These are phyloP conservation scores for Myzus persicae DNA, from an alignment of 1,140 invertebrate species.

Conservation along the genomic window DNA sequence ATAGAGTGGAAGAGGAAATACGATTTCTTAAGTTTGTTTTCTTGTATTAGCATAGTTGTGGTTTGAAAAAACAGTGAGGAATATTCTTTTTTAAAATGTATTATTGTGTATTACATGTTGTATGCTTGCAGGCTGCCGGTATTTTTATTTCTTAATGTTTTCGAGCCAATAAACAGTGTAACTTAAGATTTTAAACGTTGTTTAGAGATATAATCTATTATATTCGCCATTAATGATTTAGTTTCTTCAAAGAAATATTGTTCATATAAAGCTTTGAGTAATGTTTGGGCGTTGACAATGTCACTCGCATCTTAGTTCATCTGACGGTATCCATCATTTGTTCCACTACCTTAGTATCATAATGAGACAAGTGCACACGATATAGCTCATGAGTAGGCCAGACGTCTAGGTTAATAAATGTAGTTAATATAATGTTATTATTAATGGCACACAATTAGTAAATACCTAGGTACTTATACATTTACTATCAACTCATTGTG, in stretches of 20 bases:
- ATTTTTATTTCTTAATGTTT: background rate
- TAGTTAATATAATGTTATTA: background rate
- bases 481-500: no score
- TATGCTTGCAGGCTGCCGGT: no score
- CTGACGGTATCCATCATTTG: background rate
- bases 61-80: no score
- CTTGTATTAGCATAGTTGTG: no score
- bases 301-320: constrained; percentile 14
- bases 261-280: constrained; percentile 6
- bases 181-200: background rate
- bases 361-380: background rate
- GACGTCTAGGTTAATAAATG: background rate
- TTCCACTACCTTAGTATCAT: background rate
- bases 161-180: background rate
- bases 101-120: no score
- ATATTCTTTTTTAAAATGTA: no score
- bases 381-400: background rate
- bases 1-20: no score
- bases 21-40: no score
- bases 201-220: background rate
- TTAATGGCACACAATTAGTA: background rate
- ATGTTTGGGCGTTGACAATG: constrained; percentile 20
- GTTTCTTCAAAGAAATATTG: background rate
- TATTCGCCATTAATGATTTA: background rate
- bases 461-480: background rate